Percentiles rank a stretch among this genome's conserved stretches.
phyloP scores from a whole-genome alignment of 2,113 vertebrate species.

The Leucopsar rothschildi region DNA sequence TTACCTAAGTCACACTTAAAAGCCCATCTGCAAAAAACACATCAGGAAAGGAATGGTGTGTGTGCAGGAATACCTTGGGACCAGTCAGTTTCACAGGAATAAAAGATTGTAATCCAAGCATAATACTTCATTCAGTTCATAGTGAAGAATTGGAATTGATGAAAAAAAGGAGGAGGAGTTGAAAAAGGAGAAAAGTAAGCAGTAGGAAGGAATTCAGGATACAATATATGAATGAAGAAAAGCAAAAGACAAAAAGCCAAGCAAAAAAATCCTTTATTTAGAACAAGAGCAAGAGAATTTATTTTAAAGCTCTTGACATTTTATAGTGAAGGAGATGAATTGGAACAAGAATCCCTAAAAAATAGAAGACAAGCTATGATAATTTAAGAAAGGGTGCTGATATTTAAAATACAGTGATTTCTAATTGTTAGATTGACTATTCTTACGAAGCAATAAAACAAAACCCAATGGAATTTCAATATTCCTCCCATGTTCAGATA shows the following conservation, averaged over 20 bases:
- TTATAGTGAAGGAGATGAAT: not conserved
- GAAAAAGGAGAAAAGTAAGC: not conserved
- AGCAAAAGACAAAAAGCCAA: not conserved
- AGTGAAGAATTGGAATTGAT: not conserved
- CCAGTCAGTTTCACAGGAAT: not conserved
- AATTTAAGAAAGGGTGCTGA: not conserved
- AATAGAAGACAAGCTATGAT: not conserved
- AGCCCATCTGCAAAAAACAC: not conserved
- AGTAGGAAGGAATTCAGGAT: not conserved
- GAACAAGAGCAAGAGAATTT: not conserved
- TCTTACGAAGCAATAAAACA: not conserved
- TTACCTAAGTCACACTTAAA: not conserved
- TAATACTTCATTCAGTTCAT: not conserved
- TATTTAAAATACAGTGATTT: not conserved
- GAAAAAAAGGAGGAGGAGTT: not conserved
- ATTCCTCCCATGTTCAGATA: not conserved
- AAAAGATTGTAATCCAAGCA: not conserved
- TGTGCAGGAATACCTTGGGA: not conserved
- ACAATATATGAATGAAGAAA: not conserved
- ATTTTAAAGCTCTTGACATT: not conserved
- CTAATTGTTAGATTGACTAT: not conserved
- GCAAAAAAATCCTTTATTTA: accelerated
- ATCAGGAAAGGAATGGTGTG: not conserved
- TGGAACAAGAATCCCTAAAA: not conserved
- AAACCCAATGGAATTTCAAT: not conserved